Evolutionary conservation across 2,888 invertebrate species (phyloP), one percentile per base, ranked within the genome.

Genomic region (Baronia brevicornis): DNA sequence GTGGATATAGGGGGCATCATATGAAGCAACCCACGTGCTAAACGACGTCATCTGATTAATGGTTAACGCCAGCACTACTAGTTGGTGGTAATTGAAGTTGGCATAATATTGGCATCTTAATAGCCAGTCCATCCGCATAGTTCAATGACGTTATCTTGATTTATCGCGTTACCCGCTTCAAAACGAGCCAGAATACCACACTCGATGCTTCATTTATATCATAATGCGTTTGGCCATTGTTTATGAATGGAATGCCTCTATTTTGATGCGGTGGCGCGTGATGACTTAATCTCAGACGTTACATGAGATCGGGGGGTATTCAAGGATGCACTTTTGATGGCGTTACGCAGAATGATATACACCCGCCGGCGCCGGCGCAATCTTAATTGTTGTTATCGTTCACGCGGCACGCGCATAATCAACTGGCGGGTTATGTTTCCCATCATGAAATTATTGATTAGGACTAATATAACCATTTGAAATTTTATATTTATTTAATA

Each of bases 21-120:
- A n/a, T n/a, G n/a, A n/a, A n/a, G n/a, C n/a, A n/a, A n/a, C 54
- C 43, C 50, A 61, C 66, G 63, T 67, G 58, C 53, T 46, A n/a
- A 51, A 39, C 49, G 46, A 55, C 46, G 49, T 55, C 60, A 60
- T 54, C 43, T 50, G 46, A 51, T 58, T 48, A 47, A 51, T 58
- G 54, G 60, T 57, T 58, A 57, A 52, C 53, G 54, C 60, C 55
- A 53, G 56, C 63, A 66, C 57, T 57, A 68, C 58, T 56, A 55
- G 46, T 48, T 49, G 51, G 62, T 61, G 66, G 66, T 61, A 66
- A 67, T 65, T 54, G 51, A 59, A 69, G 58, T 73, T 75, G 73
- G 73, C 67, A 72, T 58, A 67, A 65, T 64, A 64, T 63, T 65
- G 71, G 74, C 41, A 79, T 78, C 71, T 75, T 69, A 74, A 79